A percentile compares a stretch with the other conserved stretches of the same genome.
phyloP scores from a whole-genome alignment of 2,888 invertebrate genomes.

The Hypselothyrea guttata region DNA sequence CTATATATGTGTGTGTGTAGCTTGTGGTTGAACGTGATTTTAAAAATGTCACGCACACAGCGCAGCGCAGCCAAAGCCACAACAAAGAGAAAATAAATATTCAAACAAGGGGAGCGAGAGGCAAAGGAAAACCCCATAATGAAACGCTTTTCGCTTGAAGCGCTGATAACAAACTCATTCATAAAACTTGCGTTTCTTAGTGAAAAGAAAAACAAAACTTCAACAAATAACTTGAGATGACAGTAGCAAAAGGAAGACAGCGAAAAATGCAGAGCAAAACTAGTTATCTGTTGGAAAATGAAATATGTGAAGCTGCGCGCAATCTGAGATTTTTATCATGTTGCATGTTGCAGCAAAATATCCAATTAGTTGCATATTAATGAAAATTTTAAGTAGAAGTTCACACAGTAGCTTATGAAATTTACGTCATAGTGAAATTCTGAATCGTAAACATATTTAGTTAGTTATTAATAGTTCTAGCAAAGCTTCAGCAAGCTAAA shows the following conservation, averaged over 20 bases:
- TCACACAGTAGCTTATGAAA: too few species aligned
- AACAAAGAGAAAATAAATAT: conserved; percentile 27
- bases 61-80: conserved; percentile 3
- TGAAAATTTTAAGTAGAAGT: too few species aligned
- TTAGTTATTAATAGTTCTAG: too few species aligned
- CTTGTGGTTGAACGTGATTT: conserved; percentile 76
- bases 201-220: not conserved
- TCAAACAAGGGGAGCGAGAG: conserved; percentile 1
- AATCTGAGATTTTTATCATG: not conserved
- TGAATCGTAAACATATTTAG: too few species aligned
- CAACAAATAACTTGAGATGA: not conserved
- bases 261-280: not conserved
- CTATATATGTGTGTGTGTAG: conserved; percentile 11
- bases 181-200: conserved; percentile 39
- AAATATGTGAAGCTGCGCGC: not conserved
- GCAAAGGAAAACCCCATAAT: conserved; percentile 20
- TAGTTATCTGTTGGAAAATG: not conserved
- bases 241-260: not conserved
- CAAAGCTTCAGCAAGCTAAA: too few species aligned
- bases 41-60: conserved; percentile 75
- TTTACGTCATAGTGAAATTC: too few species aligned
- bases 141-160: conserved; percentile 36
- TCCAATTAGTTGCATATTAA: not conserved
- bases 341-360: too few species aligned
- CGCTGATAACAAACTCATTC: conserved; percentile 41